These are phyloP conservation scores for Phengaris alcon DNA, from an alignment of 2,888 invertebrate genomes.

Conservation along the genomic window DNA sequence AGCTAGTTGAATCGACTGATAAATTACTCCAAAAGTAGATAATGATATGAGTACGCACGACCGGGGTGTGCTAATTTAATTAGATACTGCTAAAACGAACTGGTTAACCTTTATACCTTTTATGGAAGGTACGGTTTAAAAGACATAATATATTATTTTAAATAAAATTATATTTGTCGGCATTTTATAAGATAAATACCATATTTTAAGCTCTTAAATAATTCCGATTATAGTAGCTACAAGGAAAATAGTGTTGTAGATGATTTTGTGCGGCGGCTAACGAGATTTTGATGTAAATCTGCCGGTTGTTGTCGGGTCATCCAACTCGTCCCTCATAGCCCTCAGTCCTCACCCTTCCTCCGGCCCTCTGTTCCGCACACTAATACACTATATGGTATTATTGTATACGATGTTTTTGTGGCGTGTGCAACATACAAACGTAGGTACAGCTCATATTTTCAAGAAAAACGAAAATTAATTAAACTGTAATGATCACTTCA, in stretches of 20 bases:
- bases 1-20: background rate
- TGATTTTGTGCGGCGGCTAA: constrained; percentile 55
- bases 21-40: too few relatives aligned
- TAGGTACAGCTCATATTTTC: background rate
- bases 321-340: constrained; percentile 42
- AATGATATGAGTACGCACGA: too few relatives aligned
- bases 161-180: background rate
- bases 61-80: too few relatives aligned
- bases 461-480: background rate
- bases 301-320: constrained; percentile 45
- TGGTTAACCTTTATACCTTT: background rate
- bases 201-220: background rate
- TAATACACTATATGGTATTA: constrained; percentile 10
- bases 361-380: constrained; percentile 27
- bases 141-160: too few relatives aligned
- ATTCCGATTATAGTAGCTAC: background rate
- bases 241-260: constrained; percentile 38
- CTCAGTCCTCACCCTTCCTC: constrained; percentile 23
- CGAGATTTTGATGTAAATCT: constrained; percentile 71
- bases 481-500: too few relatives aligned
- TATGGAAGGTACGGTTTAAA: too few relatives aligned
- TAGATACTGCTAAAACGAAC: background rate
- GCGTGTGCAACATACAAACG: background rate
- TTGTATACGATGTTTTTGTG: constrained; percentile 13
- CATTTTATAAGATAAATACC: background rate